phyloP scores from a whole-genome alignment of 2,888 invertebrate genomes.

The Nomada goodeniana region DNA sequence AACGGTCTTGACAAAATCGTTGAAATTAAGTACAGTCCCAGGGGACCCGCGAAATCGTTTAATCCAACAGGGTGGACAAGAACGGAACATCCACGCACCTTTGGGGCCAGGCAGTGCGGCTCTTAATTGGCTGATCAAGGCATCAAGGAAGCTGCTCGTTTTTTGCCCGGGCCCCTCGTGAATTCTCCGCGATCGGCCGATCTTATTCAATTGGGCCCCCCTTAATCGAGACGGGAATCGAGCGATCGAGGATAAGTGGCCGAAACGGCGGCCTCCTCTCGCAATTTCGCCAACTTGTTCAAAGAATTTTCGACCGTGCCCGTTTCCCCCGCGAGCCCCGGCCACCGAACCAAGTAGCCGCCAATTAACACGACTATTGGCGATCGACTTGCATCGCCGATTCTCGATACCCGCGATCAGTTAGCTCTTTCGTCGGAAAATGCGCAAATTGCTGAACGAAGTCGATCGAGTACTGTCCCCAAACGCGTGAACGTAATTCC shows the following conservation, averaged over 20 bases:
- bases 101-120: constrained; percentile 35
- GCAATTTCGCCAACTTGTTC: constrained; percentile 40
- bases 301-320: constrained; percentile 30
- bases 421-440: neutral
- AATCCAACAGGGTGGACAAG: neutral
- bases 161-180: constrained; percentile 57
- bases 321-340: neutral
- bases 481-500: too few species aligned
- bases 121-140: constrained; percentile 69
- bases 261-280: constrained; percentile 13
- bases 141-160: constrained; percentile 64
- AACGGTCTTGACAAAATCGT: too few species aligned
- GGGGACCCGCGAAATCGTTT: neutral
- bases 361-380: neutral
- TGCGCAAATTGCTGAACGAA: neutral
- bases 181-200: constrained; percentile 66
- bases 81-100: constrained; percentile 32
- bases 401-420: too few species aligned
- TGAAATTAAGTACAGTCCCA: too few species aligned
- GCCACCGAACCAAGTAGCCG: neutral
- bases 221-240: constrained; percentile 64
- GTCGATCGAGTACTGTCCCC: too few species aligned
- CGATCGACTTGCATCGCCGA: neutral
- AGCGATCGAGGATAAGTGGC: constrained; percentile 57
- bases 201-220: constrained; percentile 66